Evolutionary conservation across 2,113 vertebrate species (phyloP).

Genomic region (Fregata magnificens): DNA sequence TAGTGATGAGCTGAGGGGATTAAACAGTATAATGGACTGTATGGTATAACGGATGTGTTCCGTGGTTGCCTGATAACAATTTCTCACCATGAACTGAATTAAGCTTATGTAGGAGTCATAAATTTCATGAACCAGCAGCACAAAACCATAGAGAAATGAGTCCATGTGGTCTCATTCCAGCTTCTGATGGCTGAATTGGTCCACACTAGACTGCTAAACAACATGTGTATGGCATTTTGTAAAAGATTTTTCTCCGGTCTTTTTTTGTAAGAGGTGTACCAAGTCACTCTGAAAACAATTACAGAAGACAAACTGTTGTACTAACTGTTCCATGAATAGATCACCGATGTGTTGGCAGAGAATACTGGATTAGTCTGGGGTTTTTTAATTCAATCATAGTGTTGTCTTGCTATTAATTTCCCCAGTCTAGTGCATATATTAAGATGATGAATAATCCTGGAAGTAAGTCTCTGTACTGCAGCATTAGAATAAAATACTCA

Average conservation of each 20-base stretch:
- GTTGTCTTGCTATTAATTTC: conserved; percentile 32
- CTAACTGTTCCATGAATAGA: conserved; percentile 1
- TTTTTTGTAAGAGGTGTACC: neutral
- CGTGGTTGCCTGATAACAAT: neutral
- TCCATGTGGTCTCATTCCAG: neutral
- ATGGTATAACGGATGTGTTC: neutral
- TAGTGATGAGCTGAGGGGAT: neutral
- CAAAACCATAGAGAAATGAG: neutral
- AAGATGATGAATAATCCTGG: conserved; percentile 24
- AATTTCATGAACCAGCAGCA: neutral
- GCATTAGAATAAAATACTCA: neutral
- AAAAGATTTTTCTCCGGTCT: neutral
- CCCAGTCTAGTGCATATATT: neutral
- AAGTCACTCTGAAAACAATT: conserved; percentile 34
- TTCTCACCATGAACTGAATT: neutral
- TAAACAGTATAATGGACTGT: neutral
- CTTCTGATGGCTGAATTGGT: neutral
- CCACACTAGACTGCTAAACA: neutral
- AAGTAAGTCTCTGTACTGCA: neutral
- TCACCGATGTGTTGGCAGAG: neutral
- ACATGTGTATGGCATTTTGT: neutral
- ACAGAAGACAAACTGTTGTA: conserved; percentile 46
- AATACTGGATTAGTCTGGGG: neutral
- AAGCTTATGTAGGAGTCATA: neutral
- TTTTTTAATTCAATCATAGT: neutral